Evolutionary conservation across 2,797 vertebrate genomes (phyloP), one percentile per base, ranked within the genome.

Genomic region (Phrynocephalus guinanensis): DNA sequence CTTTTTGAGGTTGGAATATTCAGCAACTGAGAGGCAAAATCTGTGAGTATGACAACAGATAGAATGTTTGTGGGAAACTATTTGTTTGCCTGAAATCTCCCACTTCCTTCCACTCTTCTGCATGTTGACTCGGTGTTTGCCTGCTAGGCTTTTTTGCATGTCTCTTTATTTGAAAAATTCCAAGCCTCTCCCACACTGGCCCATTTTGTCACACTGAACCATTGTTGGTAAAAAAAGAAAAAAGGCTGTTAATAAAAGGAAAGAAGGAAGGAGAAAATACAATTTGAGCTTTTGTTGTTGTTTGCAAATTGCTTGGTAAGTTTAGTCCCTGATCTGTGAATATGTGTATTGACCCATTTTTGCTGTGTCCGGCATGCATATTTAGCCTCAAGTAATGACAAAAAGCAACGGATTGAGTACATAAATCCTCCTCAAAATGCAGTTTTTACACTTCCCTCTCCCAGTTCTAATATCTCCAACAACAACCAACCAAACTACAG

Each of bases 381-480:
- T 86, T 86, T 89, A 52, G 87, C 71, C 82, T 0, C 1, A 7
- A 83, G 86, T 85, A 15, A n/a, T 22, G 88, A 82, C 18, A 38
- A 86, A 56, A 90, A 1, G 84, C 28, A 3, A 60, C 7, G 22
- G 85, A 91, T 6, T 28, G 48, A 82, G 86, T 84, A 0, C 0
- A 0, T 26, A 79, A 0, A 78, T 82, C 9, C 30, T 0, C 89
- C 89, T 93, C 70, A 87, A 89, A 88, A 89, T 89, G 85, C 56
- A 77, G 90, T 93, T 89, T 96, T 92, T 90, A 86, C 98, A 91
- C 97, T 97, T 96, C 96, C 96, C 96, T 96, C 96, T 95, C 95
- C 92, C 96, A 98, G 97, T 95, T 91, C 90, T 94, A 85, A 96
- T 95, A 89, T 95, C 97, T 96, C 96, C 97, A 92, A 97, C 97